Conservation (phyloP, 2,888 invertebrate species). For the Alloplasta piceator region DNA sequence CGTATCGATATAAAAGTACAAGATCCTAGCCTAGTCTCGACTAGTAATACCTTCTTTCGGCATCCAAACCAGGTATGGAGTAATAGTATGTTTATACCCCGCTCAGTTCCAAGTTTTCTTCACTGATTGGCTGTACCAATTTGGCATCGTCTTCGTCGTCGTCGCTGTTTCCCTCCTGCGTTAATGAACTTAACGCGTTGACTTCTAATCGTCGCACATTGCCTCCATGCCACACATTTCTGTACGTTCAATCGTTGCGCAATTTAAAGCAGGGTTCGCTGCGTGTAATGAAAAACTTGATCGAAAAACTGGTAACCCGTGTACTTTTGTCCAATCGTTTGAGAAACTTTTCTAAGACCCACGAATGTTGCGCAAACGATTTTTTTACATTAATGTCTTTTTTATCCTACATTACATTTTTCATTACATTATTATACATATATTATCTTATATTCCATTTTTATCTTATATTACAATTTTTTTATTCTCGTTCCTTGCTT, state of each 20-base stretch:
- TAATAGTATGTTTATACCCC: constrained; percentile 27
- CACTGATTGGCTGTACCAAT: constrained; percentile 60
- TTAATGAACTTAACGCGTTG: constrained; percentile 62
- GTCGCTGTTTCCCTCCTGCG: constrained; percentile 31
- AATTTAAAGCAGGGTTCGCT: not conserved
- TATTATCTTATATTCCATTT: too few species aligned
- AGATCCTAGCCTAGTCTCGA: not conserved
- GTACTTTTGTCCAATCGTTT: too few species aligned
- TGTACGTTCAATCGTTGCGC: constrained; percentile 8
- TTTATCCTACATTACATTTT: too few species aligned
- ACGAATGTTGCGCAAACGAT: too few species aligned
- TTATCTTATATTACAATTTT: too few species aligned
- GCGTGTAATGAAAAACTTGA: too few species aligned
- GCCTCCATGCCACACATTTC: not conserved
- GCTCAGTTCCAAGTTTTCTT: constrained; percentile 51
- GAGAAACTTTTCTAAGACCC: too few species aligned
- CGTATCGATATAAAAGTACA: constrained; percentile 55
- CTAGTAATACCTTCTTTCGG: constrained; percentile 24
- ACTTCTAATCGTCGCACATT: constrained; percentile 50
- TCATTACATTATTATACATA: too few species aligned
- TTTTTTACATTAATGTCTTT: too few species aligned
- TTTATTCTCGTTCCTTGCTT: too few species aligned
- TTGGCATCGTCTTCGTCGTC: constrained; percentile 46
- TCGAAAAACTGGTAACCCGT: too few species aligned
- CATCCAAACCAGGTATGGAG: constrained; percentile 47